phyloP scores from a whole-genome alignment of 2,113 vertebrate genomes.

The Dascyllus trimaculatus region DNA sequence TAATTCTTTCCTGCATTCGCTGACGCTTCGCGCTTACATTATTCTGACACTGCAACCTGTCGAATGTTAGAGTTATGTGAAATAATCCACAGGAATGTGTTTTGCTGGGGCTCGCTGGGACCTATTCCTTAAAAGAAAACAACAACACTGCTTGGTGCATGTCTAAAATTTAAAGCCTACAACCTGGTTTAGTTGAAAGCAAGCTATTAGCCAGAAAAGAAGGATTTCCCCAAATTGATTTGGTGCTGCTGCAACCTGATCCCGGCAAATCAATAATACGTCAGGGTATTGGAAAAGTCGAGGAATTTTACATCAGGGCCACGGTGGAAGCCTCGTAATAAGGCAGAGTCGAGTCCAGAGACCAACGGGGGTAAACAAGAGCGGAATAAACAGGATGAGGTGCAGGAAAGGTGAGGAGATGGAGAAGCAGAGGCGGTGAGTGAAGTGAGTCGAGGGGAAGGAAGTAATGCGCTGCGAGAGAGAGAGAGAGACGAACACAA shows the following conservation, averaged over 20 bases:
- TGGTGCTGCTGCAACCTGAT: background rate
- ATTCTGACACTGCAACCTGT: background rate
- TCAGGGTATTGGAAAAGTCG: conserved; percentile 12
- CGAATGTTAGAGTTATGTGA: background rate
- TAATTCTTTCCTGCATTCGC: too few species aligned
- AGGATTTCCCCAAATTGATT: background rate
- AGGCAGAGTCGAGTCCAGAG: conserved; percentile 8
- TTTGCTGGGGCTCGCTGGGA: background rate
- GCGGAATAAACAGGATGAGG: conserved; percentile 31
- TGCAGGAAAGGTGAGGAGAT: conserved; percentile 38
- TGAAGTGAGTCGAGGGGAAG: conserved; percentile 17
- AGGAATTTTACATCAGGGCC: conserved; percentile 26
- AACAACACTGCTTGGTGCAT: background rate
- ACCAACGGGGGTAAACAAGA: conserved; percentile 33
- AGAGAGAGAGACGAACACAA: conserved; percentile 11
- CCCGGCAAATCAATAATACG: conserved; percentile 10
- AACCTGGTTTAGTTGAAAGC: conserved; percentile 1
- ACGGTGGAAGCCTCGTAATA: conserved; percentile 11
- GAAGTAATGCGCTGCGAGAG: conserved; percentile 27
- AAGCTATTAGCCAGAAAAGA: background rate
- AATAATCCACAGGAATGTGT: background rate
- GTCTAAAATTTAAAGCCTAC: background rate
- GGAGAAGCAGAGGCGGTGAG: conserved; percentile 18
- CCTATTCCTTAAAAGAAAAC: background rate
- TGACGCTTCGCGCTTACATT: background rate